Conservation (phyloP, 2,113 vertebrate species). For the Cettia cetti region DNA sequence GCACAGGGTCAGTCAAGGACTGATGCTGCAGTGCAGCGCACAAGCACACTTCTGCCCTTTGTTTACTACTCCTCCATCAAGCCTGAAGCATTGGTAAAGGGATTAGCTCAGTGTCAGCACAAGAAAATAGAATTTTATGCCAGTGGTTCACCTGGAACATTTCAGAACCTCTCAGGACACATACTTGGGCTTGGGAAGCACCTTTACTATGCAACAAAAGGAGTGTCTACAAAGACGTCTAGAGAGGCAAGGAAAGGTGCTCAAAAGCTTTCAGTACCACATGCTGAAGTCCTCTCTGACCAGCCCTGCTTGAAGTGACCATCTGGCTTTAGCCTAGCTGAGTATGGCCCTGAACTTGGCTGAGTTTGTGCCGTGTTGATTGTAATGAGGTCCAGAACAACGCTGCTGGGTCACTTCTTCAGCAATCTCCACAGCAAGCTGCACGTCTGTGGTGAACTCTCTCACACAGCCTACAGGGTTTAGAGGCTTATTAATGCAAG, state of each 20-base stretch:
- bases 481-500: neutral
- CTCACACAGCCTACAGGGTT: neutral
- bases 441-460: neutral
- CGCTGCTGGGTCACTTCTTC: neutral
- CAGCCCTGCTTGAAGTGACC: neutral
- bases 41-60: neutral
- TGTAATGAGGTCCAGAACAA: neutral
- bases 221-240: neutral
- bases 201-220: neutral
- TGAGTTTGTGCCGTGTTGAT: neutral
- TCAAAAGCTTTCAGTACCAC: neutral
- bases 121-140: neutral
- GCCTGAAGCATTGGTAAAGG: neutral
- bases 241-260: neutral
- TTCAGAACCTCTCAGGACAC: neutral
- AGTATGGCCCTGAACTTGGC: neutral
- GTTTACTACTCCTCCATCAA: neutral
- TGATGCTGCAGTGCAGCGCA: neutral
- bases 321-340: neutral
- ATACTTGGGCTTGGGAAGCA: neutral
- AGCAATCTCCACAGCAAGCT: neutral
- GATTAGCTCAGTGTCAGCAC: neutral
- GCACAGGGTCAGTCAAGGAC: neutral
- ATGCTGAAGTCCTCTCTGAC: neutral
- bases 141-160: neutral